phyloP scores from a whole-genome alignment of 2,888 invertebrate genomes.

The Argyresthia albistria region DNA sequence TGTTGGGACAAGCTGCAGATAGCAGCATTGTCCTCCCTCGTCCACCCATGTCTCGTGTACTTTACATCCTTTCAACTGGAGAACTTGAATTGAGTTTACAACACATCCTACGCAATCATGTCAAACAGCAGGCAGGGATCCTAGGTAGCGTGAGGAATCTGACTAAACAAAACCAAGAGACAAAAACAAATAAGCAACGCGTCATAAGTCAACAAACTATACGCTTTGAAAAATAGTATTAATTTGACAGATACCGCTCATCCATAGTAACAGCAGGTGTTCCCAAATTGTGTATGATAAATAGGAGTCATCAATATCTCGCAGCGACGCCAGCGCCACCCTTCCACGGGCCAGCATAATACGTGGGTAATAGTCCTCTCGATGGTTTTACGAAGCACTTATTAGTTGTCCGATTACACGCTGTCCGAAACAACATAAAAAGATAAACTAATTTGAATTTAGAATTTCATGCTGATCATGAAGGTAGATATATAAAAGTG shows the following conservation, averaged over 20 bases:
- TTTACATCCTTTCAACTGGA: no score
- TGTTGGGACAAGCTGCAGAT: not conserved
- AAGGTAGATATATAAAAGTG: no score
- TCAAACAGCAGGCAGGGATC: no score
- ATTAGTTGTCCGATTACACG: constrained; percentile 23
- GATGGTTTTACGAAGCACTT: constrained; percentile 23
- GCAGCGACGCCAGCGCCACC: constrained; percentile 34
- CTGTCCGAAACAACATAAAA: constrained; percentile 12
- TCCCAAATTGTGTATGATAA: constrained; percentile 60
- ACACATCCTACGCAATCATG: no score
- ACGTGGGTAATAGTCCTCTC: constrained; percentile 48
- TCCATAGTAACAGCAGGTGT: constrained; percentile 60
- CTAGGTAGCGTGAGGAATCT: no score
- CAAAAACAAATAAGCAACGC: constrained; percentile 1
- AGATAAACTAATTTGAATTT: not conserved
- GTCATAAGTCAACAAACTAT: constrained; percentile 6
- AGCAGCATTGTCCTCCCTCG: not conserved
- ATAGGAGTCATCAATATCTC: constrained; percentile 56
- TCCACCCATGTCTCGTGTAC: no score
- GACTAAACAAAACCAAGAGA: not conserved
- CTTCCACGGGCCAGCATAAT: constrained; percentile 37
- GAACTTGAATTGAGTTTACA: no score
- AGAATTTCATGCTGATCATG: no score
- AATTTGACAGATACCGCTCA: constrained; percentile 55
- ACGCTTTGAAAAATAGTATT: constrained; percentile 24